Evolutionary conservation across 2,113 vertebrate genomes (phyloP).

Genomic region (Rissa tridactyla): DNA sequence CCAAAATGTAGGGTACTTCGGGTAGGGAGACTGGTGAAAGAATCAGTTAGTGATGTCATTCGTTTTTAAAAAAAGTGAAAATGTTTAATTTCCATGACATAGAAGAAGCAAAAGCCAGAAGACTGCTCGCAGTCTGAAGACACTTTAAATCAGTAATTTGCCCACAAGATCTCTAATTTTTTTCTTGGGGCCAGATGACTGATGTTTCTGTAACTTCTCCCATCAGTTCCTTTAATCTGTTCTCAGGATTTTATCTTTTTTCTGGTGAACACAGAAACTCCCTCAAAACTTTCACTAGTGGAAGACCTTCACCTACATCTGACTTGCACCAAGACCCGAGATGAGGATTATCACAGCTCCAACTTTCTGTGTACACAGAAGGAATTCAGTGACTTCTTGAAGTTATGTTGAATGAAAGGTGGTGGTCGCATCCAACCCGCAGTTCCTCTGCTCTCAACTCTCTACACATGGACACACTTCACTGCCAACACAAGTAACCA

Average conservation of each 20-base stretch:
- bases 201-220: not conserved
- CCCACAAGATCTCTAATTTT: not conserved
- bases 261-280: not conserved
- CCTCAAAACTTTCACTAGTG: not conserved
- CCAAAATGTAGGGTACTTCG: not conserved
- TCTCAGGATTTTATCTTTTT: not conserved
- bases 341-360: not conserved
- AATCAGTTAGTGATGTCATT: not conserved
- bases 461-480: not conserved
- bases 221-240: not conserved
- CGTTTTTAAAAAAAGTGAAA: not conserved
- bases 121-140: not conserved
- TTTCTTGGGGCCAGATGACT: not conserved
- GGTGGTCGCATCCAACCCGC: not conserved
- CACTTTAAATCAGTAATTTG: not conserved
- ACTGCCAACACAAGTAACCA: not conserved
- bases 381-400: not conserved
- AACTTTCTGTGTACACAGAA: not conserved
- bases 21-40: not conserved
- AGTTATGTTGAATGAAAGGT: not conserved
- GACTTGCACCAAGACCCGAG: not conserved
- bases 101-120: not conserved
- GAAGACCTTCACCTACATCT: not conserved
- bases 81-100: not conserved
- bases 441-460: not conserved